These are phyloP conservation scores for Poecile atricapillus DNA, from an alignment of 2,113 vertebrate genomes.

Conservation along the genomic window DNA sequence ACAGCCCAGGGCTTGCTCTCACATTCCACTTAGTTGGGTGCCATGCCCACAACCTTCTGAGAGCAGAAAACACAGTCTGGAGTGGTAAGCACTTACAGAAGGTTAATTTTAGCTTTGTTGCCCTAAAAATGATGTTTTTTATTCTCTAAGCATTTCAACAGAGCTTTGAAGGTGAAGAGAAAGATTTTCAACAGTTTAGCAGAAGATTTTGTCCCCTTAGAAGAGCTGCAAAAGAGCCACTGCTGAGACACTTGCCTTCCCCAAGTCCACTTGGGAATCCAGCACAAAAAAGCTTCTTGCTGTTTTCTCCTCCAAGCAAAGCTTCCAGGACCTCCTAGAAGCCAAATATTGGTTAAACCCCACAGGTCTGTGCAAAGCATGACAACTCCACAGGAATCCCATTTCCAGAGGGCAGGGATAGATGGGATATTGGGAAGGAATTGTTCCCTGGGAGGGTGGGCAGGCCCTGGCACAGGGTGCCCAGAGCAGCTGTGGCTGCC, in stretches of 20 bases:
- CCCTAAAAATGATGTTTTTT: not conserved
- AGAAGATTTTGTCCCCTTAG: not conserved
- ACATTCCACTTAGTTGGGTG: rapidly evolving
- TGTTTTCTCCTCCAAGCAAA: not conserved
- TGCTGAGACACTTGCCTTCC: not conserved
- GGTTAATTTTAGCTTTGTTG: not conserved
- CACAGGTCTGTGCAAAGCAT: rapidly evolving
- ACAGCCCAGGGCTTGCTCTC: not conserved
- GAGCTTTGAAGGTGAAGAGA: not conserved
- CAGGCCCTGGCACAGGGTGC: not conserved
- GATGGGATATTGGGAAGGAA: not conserved
- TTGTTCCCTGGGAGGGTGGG: not conserved
- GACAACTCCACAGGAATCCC: not conserved
- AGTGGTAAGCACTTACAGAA: not conserved
- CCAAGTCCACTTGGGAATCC: not conserved
- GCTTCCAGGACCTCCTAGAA: not conserved
- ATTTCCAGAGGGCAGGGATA: rapidly evolving
- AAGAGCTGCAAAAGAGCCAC: not conserved
- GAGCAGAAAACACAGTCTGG: not conserved
- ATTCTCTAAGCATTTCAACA: not conserved
- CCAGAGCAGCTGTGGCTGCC: not conserved
- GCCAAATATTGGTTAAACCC: not conserved
- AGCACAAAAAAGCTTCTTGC: not conserved
- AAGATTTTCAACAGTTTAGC: not conserved
- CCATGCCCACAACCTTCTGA: too few species aligned